A percentile compares a stretch with the other conserved stretches of the same genome.
phyloP scores from a whole-genome alignment of 2,113 vertebrate species.

The Syngnathus scovelli region DNA sequence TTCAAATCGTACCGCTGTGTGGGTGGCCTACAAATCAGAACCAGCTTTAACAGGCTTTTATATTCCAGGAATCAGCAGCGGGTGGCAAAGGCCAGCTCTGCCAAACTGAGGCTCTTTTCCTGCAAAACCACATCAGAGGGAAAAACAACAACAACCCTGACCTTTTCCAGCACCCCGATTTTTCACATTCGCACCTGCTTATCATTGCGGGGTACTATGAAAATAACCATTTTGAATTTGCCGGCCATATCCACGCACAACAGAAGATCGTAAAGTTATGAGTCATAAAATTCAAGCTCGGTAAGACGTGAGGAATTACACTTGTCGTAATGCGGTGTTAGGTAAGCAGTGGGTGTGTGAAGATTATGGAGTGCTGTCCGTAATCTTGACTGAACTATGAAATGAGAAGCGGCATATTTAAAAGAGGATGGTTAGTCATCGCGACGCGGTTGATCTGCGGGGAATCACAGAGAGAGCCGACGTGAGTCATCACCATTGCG shows the following conservation, averaged over 20 bases:
- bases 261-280: conserved; percentile 17
- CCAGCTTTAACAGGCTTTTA: conserved; percentile 45
- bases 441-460: conserved; percentile 22
- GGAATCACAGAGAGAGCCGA: neutral
- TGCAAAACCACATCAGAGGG: conserved; percentile 46
- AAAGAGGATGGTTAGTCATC: conserved; percentile 38
- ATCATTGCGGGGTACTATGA: conserved; percentile 29
- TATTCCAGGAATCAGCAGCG: conserved; percentile 24
- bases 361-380: neutral
- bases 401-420: conserved; percentile 24
- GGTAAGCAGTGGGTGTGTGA: conserved; percentile 46
- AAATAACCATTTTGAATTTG: conserved; percentile 32
- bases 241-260: too few species aligned
- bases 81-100: conserved; percentile 42
- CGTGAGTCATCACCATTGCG: conserved; percentile 45
- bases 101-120: conserved; percentile 22
- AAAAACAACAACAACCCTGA: conserved; percentile 22
- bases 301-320: conserved; percentile 34
- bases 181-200: conserved; percentile 35
- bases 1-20: conserved; percentile 41
- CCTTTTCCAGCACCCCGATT: conserved; percentile 27
- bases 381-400: conserved; percentile 15
- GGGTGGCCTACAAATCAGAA: conserved; percentile 69
- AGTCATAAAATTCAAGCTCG: conserved; percentile 31
- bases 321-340: conserved; percentile 25